Evolutionary conservation across 2,113 vertebrate species (phyloP), one percentile per base, ranked within the genome.

Genomic region (Eulemur macaco): DNA sequence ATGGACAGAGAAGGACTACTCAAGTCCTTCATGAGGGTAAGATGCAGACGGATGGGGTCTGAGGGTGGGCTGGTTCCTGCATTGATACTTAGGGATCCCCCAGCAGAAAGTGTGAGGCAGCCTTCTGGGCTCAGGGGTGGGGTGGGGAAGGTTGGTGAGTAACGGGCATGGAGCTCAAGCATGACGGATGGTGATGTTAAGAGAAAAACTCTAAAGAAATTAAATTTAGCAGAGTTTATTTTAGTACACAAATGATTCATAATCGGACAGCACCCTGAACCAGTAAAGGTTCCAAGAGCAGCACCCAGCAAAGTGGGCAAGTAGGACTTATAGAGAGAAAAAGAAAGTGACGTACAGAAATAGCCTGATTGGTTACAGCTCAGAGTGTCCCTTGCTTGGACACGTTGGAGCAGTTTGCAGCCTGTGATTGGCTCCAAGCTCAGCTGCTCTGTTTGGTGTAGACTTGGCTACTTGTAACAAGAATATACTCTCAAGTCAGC

Each of bases 21-120:
- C 14, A 86, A 91, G 14, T 98, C 97, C 34, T 93, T 98, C 34
- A 54, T 97, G 58, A 71, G 4, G 98, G 98, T 98, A 81, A 98
- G 97, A 17, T 37, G 2, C 50, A 31, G 21, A 8, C 1, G 50
- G 4, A 9, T 0, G 0, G 66, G 52, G 12, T 11, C 20, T 18
- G 4, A 23, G n/a, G 18, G 5, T 15, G 39, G 8, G 12, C 11
- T 4, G 29, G 13, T 20, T 21, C 21, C 29, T 6, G 9, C 29
- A 45, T 56, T 12, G 0, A 1, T 11, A 7, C 0, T 5, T 50
- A 66, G 31, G 73, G 66, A 17, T 80, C 56, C 12, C 21, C 54
- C 34, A 60, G 7, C 23, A 10, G 39, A 29, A 66, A 31, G 47
- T 56, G 1, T 0, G 23, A 87, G 39, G 56, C 29, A n/a, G n/a